A percentile compares a stretch with the other conserved stretches of the same genome.
Evolutionary conservation across 1,140 invertebrate species (phyloP).

Genomic region (Lanistes nyassanus): DNA sequence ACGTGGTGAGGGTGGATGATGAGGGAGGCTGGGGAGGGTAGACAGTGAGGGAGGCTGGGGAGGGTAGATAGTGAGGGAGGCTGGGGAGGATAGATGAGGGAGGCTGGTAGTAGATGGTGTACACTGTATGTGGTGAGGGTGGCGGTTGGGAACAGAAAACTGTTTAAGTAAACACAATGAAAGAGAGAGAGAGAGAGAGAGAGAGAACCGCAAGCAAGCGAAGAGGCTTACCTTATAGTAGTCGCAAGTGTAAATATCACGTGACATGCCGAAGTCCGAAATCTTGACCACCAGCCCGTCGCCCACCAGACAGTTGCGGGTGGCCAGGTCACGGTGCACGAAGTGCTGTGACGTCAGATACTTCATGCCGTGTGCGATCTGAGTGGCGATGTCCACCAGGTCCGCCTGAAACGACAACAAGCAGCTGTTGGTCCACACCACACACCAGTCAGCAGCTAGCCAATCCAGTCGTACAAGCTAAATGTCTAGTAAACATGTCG

Average conservation of each 20-base stretch:
- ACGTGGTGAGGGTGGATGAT: too few species aligned
- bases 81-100: slow-evolving; percentile 8
- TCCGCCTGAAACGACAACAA: slow-evolving; percentile 48
- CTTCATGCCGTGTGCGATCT: slow-evolving; percentile 90
- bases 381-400: slow-evolving; percentile 58
- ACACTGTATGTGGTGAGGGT: not conserved
- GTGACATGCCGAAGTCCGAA: slow-evolving; percentile 77
- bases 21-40: too few species aligned
- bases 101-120: not conserved
- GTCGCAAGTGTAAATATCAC: slow-evolving; percentile 85
- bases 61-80: slow-evolving; percentile 1
- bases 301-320: slow-evolving; percentile 94
- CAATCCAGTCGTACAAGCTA: too few species aligned
- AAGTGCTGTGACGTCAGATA: slow-evolving; percentile 95
- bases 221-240: slow-evolving; percentile 85
- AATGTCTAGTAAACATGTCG: too few species aligned
- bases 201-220: not conserved
- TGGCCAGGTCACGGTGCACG: slow-evolving; percentile 94
- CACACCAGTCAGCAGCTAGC: not conserved
- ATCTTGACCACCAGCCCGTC: slow-evolving; percentile 96
- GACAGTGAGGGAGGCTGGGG: slow-evolving; percentile 8
- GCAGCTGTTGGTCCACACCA: not conserved
- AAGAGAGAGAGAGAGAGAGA: slow-evolving; percentile 10
- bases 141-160: not conserved
- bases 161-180: not conserved